Conservation (phyloP, 1,140 invertebrate genomes). For the Mercenaria mercenaria region DNA sequence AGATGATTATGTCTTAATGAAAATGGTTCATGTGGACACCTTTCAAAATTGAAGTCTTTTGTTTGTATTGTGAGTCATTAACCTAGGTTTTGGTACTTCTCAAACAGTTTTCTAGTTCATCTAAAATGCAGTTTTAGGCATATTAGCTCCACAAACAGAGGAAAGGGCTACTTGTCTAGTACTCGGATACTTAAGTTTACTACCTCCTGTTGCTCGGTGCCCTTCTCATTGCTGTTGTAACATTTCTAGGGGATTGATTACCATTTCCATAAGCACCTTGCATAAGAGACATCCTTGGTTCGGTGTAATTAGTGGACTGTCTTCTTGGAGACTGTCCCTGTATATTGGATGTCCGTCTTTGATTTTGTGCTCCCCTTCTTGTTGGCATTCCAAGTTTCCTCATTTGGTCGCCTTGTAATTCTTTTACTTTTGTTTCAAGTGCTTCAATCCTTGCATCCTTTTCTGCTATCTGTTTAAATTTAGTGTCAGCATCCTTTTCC, state of each 20-base stretch:
- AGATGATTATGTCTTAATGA: too few relatives aligned
- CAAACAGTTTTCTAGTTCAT: too few relatives aligned
- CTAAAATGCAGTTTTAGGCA: too few relatives aligned
- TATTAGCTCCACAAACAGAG: too few relatives aligned
- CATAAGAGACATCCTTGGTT: not conserved
- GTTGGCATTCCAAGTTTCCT: not conserved
- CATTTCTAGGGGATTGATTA: not conserved
- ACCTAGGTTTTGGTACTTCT: too few relatives aligned
- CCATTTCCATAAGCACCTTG: not conserved
- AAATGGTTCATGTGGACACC: too few relatives aligned
- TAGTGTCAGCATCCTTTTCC: not conserved
- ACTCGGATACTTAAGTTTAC: too few relatives aligned
- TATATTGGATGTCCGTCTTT: not conserved
- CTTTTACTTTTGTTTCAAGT: not conserved
- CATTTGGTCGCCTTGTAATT: not conserved
- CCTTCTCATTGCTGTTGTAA: not conserved
- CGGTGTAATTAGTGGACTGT: not conserved
- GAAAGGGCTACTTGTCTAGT: too few relatives aligned
- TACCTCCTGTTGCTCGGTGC: not conserved
- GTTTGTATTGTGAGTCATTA: too few relatives aligned
- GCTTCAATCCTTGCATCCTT: conserved; percentile 13
- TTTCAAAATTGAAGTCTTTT: not conserved
- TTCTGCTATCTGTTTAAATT: not conserved
- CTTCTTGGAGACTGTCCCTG: conserved; percentile 30
- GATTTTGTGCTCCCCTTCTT: not conserved